phyloP scores from a whole-genome alignment of 2,888 invertebrate species.

The Deroplatys truncata region DNA sequence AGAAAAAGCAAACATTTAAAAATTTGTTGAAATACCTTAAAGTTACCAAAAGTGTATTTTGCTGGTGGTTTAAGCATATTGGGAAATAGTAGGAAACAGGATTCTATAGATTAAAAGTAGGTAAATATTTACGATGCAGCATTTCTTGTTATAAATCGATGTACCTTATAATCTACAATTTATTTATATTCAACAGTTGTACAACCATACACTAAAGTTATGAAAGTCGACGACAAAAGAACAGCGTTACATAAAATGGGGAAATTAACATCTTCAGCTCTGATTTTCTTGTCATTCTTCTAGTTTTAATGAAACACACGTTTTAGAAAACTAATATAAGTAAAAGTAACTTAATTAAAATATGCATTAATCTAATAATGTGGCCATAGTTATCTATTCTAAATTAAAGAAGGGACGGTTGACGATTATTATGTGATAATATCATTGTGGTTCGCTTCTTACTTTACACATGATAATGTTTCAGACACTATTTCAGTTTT shows the following conservation, averaged over 20 bases:
- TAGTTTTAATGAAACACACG: not conserved
- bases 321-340: not conserved
- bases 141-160: not conserved
- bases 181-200: conserved; percentile 26
- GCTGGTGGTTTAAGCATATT: not conserved
- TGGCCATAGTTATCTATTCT: not conserved
- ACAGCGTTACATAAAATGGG: conserved; percentile 18
- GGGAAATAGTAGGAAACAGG: not conserved
- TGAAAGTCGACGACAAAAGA: conserved; percentile 15
- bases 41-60: no score
- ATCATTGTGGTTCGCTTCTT: not conserved
- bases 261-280: not conserved
- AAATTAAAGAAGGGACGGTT: conserved; percentile 16
- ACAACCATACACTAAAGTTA: conserved; percentile 22
- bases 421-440: conserved; percentile 2
- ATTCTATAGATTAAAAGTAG: not conserved
- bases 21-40: no score
- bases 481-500: not conserved
- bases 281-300: not conserved
- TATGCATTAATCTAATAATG: not conserved
- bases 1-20: no score
- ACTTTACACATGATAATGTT: not conserved
- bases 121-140: not conserved
- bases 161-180: conserved; percentile 14
- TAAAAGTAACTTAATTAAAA: not conserved